Evolutionary conservation across 2,888 invertebrate species (phyloP).

Genomic region (Mythimna ferrago): DNA sequence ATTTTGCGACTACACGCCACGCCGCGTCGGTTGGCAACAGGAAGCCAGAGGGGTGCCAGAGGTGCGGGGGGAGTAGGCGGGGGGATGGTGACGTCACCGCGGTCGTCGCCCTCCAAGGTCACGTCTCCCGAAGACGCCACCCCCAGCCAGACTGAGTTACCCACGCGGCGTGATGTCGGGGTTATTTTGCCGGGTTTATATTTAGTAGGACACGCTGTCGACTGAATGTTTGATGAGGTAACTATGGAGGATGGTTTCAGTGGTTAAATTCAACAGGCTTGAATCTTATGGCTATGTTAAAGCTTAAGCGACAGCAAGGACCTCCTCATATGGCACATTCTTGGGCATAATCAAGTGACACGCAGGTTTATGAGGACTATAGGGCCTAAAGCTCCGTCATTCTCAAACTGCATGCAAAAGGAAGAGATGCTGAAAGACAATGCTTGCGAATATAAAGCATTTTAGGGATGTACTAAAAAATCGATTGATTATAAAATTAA

Average conservation of each 20-base stretch:
- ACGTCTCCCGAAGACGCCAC: constrained; percentile 73
- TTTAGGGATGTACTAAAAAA: too few species aligned
- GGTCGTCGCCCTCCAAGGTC: constrained; percentile 74
- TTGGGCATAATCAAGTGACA: too few species aligned
- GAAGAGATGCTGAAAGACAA: too few species aligned
- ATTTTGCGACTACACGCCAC: constrained; percentile 62
- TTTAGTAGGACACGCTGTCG: constrained; percentile 25
- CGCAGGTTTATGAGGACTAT: too few species aligned
- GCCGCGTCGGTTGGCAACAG: constrained; percentile 71
- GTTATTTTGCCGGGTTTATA: constrained; percentile 31
- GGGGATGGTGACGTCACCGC: constrained; percentile 73
- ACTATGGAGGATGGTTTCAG: constrained; percentile 17
- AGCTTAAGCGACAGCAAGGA: too few species aligned
- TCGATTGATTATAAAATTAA: too few species aligned
- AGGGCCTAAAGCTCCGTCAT: too few species aligned
- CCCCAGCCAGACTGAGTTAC: constrained; percentile 59
- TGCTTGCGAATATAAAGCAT: too few species aligned
- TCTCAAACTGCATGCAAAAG: too few species aligned
- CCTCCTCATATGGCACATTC: too few species aligned
- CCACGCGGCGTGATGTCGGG: constrained; percentile 54
- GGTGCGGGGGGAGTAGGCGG: constrained; percentile 35
- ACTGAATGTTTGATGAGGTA: constrained; percentile 39
- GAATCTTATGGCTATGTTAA: neutral
- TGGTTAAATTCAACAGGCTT: constrained; percentile 2
- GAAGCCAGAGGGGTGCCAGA: constrained; percentile 33